phyloP scores from a whole-genome alignment of 2,888 invertebrate genomes.

The Mechanitis mazaeus region DNA sequence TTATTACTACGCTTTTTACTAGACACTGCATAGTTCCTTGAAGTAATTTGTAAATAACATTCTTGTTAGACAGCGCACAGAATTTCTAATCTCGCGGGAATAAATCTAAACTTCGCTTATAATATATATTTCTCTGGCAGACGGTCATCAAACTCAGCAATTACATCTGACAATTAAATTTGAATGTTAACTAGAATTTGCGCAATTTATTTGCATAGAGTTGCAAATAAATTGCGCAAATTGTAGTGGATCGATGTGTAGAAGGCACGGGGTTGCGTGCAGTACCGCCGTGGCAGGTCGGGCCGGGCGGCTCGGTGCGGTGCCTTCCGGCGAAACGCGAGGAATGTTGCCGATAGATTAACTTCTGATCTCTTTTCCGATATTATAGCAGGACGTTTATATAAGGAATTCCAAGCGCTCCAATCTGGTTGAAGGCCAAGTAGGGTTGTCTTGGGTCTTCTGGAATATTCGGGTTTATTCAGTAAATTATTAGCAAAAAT shows the following conservation, averaged over 20 bases:
- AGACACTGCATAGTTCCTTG: neutral
- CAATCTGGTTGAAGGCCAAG: constrained; percentile 69
- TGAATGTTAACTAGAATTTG: constrained; percentile 24
- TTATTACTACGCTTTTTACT: neutral
- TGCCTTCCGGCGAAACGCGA: constrained; percentile 75
- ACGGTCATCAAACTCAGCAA: constrained; percentile 19
- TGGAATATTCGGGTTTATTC: constrained; percentile 6
- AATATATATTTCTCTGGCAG: constrained; percentile 1
- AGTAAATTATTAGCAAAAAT: constrained; percentile 8
- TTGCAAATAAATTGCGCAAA: constrained; percentile 38
- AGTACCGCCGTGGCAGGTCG: constrained; percentile 47
- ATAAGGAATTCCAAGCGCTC: constrained; percentile 72
- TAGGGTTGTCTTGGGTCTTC: constrained; percentile 40
- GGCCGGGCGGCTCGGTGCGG: constrained; percentile 34
- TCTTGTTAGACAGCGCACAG: neutral
- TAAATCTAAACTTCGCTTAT: constrained; percentile 7
- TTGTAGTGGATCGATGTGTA: constrained; percentile 55
- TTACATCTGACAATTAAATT: constrained; percentile 23
- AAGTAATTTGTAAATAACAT: constrained; percentile 3
- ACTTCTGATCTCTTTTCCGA: constrained; percentile 77
- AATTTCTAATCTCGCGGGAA: constrained; percentile 2
- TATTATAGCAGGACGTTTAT: constrained; percentile 71
- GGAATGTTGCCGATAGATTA: constrained; percentile 77
- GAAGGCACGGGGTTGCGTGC: constrained; percentile 57
- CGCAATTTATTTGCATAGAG: constrained; percentile 32